Base-by-base conservation (phyloP, 1,140 invertebrate genomes). In the Caenorhabditis tropicalis region DNA sequence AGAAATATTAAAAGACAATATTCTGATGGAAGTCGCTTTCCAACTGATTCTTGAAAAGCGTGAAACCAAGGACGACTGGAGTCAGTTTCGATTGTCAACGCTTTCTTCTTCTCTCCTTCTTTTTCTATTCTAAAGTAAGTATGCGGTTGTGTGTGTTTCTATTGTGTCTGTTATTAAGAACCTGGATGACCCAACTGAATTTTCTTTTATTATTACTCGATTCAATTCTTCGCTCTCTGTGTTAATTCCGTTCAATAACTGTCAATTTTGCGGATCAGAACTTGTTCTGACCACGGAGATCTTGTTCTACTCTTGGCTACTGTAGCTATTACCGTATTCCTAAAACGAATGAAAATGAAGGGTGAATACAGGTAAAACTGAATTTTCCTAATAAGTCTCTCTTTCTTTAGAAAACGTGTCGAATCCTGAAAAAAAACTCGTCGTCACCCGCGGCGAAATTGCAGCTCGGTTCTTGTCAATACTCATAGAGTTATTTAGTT, bases 61-160 rank as follows among this genome's bases (percentile, higher is more conserved):
- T n/a, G 65, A 74, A 74, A 43, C 65, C 65, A 74, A 74, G 65
- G 65, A 33, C 65, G 27, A 31, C n/a, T 74, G 36, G 36, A 74
- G 21, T 56, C 53, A 56, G 21, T 56, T 29, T 27, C 39, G 39
- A n/a, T 27, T 24, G 53, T 58, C 53, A 29, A 24, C 53, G 53
- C 24, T 10, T 39, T n/a, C 10, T 15, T n/a, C 36, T 43, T 36
- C 36, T 46, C 36, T 51, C 49, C 49, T 51, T 19, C 15, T 27
- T 27, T 27, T 27, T 56, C 19, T 70, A 15, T 74, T 74, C 65
- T 74, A 74, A 33, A 74, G 36, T 74, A 74, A 74, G 65, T 74
- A 74, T 74, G 65, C 65, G 65, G 65, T 74, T 74, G 65, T 74
- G 58, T 65, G 58, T 74, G 65, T 74, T 74, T 74, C 65, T 74